Percentiles rank a stretch among this genome's conserved stretches.
phyloP scores from a whole-genome alignment of 2,797 vertebrate species.

The Poecile montanus region DNA sequence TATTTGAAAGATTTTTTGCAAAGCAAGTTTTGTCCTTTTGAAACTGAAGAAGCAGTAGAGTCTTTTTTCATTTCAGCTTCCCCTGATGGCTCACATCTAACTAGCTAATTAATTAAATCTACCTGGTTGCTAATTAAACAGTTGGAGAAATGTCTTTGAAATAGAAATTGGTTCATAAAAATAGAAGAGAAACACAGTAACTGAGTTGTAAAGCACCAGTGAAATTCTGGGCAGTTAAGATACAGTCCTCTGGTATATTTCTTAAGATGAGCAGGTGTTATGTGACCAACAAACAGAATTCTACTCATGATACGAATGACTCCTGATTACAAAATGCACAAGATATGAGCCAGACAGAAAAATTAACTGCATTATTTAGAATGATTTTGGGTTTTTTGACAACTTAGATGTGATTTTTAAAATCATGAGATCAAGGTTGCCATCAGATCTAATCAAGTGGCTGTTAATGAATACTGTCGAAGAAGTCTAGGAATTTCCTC shows the following conservation, averaged over 20 bases:
- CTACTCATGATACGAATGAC: background rate
- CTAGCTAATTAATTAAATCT: conserved; percentile 29
- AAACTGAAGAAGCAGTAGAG: background rate
- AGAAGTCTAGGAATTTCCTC: background rate
- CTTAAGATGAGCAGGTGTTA: background rate
- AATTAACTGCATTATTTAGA: background rate
- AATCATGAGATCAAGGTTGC: background rate
- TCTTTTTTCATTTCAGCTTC: background rate
- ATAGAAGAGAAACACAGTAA: background rate
- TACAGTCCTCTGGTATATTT: background rate
- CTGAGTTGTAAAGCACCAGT: background rate
- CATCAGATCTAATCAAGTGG: background rate
- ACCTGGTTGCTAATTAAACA: conserved; percentile 39
- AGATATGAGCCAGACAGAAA: background rate
- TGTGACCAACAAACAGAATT: background rate
- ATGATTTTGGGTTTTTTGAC: background rate
- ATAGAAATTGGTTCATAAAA: background rate
- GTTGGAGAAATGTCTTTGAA: conserved; percentile 10
- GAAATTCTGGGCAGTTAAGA: background rate
- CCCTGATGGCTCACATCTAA: background rate
- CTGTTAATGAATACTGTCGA: background rate
- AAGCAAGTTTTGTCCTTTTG: background rate
- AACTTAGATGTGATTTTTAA: background rate
- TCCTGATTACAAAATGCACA: background rate
- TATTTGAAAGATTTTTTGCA: background rate